Evolutionary conservation across 2,113 vertebrate species (phyloP), one percentile per base, ranked within the genome.

Genomic region (Perca flavescens): DNA sequence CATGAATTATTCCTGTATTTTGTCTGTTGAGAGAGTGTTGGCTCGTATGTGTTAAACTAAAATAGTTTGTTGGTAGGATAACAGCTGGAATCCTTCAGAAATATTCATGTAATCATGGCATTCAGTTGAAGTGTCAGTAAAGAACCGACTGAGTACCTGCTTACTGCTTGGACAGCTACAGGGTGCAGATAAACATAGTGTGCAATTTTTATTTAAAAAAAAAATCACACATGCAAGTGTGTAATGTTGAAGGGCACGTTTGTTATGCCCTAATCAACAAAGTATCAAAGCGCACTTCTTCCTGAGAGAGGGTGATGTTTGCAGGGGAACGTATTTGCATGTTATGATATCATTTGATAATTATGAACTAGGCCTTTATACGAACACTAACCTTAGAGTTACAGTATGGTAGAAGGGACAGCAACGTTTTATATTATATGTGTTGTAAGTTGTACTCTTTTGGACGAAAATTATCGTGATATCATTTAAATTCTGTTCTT

Each of bases 1-100:
- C 31, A 78, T 86, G 6, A 74, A 84, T 75, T 71, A 72, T 80
- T 79, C 73, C 63, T 31, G 56, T 64, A 34, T 19, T 49, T 56
- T 13, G 61, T 68, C 69, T 40, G 47, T 10, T 31, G 58, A 36
- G 61, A 74, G 58, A 56, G 49, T 34, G 14, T 43, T 16, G 16
- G 10, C 69, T 63, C 15, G 6, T 7, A 4, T 7, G 63, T 68
- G 47, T 46, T 53, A 14, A 12, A 57, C 31, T 46, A 17, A 15
- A 57, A 31, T 46, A 49, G 9, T 43, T 57, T 43, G 22, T 10
- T 46, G 34, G 47, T 10, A 79, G n/a, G 19, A 46, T 28, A 56
- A 56, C 47, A 49, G 17, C 56, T 50, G 61, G 22, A 16, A 47
- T 73, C 43, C n/a, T 69, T 22, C 47, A 34, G 40, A 12, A 40